Evolutionary conservation across 2,888 invertebrate species (phyloP).

Genomic region (Pollenia griseotomentosa): DNA sequence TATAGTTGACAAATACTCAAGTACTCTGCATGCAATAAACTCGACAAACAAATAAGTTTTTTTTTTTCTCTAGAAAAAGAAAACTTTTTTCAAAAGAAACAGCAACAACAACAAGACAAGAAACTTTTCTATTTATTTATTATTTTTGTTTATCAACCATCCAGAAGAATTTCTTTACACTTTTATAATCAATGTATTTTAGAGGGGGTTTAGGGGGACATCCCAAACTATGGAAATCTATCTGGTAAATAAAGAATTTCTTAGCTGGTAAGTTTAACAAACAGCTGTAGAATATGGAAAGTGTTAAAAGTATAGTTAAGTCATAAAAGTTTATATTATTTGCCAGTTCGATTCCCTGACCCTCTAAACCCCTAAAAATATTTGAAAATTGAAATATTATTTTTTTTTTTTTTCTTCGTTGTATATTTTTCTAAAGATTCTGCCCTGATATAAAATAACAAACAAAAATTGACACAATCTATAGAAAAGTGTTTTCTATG

Average conservation of each 20-base stretch:
- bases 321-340: constrained; percentile 68
- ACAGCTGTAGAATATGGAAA: constrained; percentile 38
- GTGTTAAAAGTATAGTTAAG: constrained; percentile 70
- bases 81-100: background rate
- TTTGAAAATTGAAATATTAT: constrained; percentile 52
- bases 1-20: constrained; percentile 7
- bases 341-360: background rate
- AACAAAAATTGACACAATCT: constrained; percentile 41
- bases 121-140: constrained; percentile 45
- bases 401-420: constrained; percentile 22
- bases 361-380: background rate
- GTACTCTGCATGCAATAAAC: background rate
- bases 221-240: constrained; percentile 4
- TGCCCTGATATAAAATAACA: constrained; percentile 13
- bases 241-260: constrained; percentile 23
- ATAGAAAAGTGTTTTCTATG: constrained; percentile 49
- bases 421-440: constrained; percentile 2
- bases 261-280: background rate
- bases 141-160: constrained; percentile 54
- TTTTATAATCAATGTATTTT: constrained; percentile 1
- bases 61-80: background rate
- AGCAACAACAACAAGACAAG: background rate
- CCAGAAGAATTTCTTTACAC: constrained; percentile 27
- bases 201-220: background rate
- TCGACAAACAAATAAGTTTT: constrained; percentile 41